Base-by-base conservation (phyloP, 2,797 vertebrate species). In the Hyperoplus immaculatus region DNA sequence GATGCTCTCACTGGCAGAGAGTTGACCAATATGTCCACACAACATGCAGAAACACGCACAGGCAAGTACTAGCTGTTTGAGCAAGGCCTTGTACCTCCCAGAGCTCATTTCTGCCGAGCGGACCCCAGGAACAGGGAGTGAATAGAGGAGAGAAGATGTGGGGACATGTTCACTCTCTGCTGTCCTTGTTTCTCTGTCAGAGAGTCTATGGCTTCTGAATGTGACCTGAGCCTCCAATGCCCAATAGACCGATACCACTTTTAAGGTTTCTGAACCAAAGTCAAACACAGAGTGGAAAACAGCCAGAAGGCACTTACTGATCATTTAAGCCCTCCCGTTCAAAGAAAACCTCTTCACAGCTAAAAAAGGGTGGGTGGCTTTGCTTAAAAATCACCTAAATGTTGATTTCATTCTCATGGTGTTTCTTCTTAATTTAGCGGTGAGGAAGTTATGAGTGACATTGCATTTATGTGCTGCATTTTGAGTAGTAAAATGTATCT, bases 151-250 rank as follows among this genome's bases (percentile, higher is more conserved):
- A 75, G 54, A 65, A 60, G 77, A 87, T 54, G 69, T 36, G 67
- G 83, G 79, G 81, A 84, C 65, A 49, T 59, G 72, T 71, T 43
- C 66, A n/a, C 75, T 81, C 72, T 73, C 73, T 45, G 47, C 72
- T 69, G 70, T 82, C 72, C 76, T 77, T 77, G 66, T 70, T 78
- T 65, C 65, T 75, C 60, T 78, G 70, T 67, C 72, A 66, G 43
- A 51, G 55, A 71, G 77, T 66, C 64, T 4, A 46, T 29, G 29
- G 29, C 29, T 29, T 3, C 29, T 29, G 29, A 71, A 87, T 38
- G 49, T 84, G 81, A 88, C 77, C 70, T 43, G 72, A 79, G 65
- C 42, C 66, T 64, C 57, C 62, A 78, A 86, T 69, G 71, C 67
- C 29, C 74, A 46, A 16, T 56, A 63, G 74, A 57, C 58, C 68